Percentiles rank a stretch among this genome's conserved stretches.
These are phyloP conservation scores for Callosobruchus maculatus DNA, from an alignment of 2,888 invertebrate species.

Conservation along the genomic window DNA sequence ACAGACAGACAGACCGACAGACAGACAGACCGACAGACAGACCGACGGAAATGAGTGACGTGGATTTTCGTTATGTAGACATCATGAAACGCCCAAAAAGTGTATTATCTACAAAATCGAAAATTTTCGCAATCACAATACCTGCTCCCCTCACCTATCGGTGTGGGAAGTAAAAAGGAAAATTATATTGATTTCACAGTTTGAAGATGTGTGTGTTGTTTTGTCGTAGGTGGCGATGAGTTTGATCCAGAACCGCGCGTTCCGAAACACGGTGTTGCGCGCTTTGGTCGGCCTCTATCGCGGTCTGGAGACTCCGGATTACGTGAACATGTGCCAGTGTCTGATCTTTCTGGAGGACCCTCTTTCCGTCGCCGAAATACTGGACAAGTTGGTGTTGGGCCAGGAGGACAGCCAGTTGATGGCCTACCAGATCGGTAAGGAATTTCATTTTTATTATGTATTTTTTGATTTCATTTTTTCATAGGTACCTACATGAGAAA, in stretches of 20 bases:
- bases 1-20: too few relatives aligned
- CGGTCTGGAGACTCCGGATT: conserved; percentile 87
- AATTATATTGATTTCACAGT: neutral
- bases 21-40: too few relatives aligned
- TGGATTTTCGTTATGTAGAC: too few relatives aligned
- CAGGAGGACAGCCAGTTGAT: conserved; percentile 71
- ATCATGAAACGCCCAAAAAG: too few relatives aligned
- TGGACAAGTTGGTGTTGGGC: conserved; percentile 84
- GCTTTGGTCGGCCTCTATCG: conserved; percentile 87
- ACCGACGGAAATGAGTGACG: too few relatives aligned
- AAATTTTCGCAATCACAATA: too few relatives aligned
- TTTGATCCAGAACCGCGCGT: conserved; percentile 89
- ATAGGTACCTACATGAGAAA: too few relatives aligned
- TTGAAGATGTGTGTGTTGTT: neutral
- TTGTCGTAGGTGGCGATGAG: conserved; percentile 88
- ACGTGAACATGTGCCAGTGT: conserved; percentile 98
- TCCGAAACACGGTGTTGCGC: conserved; percentile 85
- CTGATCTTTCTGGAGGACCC: conserved; percentile 95
- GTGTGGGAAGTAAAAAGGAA: too few relatives aligned
- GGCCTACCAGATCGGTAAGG: conserved; percentile 86
- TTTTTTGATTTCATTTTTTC: too few relatives aligned
- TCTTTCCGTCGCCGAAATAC: conserved; percentile 84
- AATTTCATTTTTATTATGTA: too few relatives aligned
- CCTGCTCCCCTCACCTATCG: too few relatives aligned
- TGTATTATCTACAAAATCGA: too few relatives aligned